phyloP scores from a whole-genome alignment of 1,140 invertebrate species.

The Cydia splendana region DNA sequence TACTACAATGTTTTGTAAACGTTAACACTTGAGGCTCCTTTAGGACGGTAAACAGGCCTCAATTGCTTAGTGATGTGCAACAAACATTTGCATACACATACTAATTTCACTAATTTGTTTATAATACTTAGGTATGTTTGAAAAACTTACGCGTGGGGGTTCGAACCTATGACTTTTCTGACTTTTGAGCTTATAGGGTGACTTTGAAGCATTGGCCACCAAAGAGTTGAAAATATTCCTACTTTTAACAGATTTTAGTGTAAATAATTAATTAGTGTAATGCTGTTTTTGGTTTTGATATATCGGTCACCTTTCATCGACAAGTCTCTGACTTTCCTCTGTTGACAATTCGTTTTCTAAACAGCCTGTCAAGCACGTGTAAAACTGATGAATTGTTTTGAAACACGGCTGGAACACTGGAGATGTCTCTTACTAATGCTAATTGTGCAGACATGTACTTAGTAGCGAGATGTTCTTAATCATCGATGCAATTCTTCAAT shows the following conservation, averaged over 20 bases:
- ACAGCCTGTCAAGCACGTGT: not conserved
- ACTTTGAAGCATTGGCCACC: slow-evolving; percentile 35
- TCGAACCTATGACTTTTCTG: too few relatives aligned
- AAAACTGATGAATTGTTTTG: not conserved
- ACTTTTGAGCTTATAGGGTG: not conserved
- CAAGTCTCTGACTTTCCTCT: not conserved
- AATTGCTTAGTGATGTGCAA: too few relatives aligned
- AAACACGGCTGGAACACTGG: not conserved
- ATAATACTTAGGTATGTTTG: too few relatives aligned
- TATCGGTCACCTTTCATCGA: not conserved
- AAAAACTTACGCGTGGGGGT: too few relatives aligned
- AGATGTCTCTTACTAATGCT: not conserved
- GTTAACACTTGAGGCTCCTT: too few relatives aligned
- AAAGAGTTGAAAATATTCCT: not conserved
- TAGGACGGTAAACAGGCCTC: too few relatives aligned
- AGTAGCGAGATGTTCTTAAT: too few relatives aligned
- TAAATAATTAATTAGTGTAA: not conserved
- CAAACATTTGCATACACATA: too few relatives aligned
- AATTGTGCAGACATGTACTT: not conserved
- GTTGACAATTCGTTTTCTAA: not conserved
- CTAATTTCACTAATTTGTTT: too few relatives aligned
- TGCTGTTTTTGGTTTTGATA: not conserved
- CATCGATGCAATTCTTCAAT: too few relatives aligned
- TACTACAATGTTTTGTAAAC: too few relatives aligned
- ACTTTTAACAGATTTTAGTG: not conserved